Evolutionary conservation across 2,888 invertebrate genomes (phyloP), one percentile per base, ranked within the genome.

Genomic region (Ophion ellenae): DNA sequence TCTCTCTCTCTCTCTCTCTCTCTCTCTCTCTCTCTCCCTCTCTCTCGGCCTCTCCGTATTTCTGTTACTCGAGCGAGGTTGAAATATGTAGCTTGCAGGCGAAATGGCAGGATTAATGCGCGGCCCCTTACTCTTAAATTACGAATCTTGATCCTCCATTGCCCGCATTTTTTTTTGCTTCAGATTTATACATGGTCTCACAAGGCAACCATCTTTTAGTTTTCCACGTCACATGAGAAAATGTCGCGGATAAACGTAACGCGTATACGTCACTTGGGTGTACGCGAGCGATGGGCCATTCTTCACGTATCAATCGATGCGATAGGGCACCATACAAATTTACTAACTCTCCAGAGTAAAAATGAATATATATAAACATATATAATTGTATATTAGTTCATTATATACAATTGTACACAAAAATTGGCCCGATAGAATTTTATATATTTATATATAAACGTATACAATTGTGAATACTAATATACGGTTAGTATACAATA

Each of bases 71-170:
- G n/a, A 36, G 59, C 24, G 59, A 78, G 78, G 17, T 36, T 40
- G 45, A 57, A 53, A 80, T 71, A 66, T 64, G 66, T 66, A 53
- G 73, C 66, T 36, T 14, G 67, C 24, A 59, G 45, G 20, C 74
- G 61, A 61, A 57, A 81, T 47, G 61, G 59, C 57, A 75, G 74
- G 69, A 81, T 81, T 81, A 81, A 81, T 74, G 75, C 45, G n/a
- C 40, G 67, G 59, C 32, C 45, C 28, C 59, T 71, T 59, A 69
- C 73, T 45, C 45, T 81, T 67, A 69, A 75, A 81, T 81, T 75
- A 74, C 47, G 61, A 75, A 75, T 64, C 71, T 79, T 63, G 63
- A 32, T 79, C 64, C 63, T 57, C 57, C 75, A 75, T 64, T 45
- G 40, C 32, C 20, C 61, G 40, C 20, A 61, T n/a, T 40, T 28